Percentiles rank a stretch among this genome's conserved stretches.
Evolutionary conservation across 2,797 vertebrate genomes (phyloP).

Genomic region (Taenioides sp.): DNA sequence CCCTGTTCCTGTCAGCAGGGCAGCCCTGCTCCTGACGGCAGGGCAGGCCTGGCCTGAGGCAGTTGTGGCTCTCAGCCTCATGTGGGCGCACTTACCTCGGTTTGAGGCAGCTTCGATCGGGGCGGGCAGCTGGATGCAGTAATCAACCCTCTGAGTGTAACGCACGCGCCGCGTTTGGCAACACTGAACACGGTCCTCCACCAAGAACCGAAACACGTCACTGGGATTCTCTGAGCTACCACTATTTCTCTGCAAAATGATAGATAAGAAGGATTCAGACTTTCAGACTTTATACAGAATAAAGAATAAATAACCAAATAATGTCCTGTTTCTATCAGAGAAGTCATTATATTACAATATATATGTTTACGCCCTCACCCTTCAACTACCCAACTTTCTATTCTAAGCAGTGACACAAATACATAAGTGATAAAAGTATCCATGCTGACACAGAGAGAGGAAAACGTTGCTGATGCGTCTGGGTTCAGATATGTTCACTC

Average conservation of each 20-base stretch:
- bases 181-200: slow-evolving; percentile 94
- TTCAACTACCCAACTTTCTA: slow-evolving; percentile 52
- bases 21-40: slow-evolving; percentile 7
- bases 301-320: not conserved
- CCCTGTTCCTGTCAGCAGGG: too few relatives aligned
- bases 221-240: slow-evolving; percentile 92
- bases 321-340: not conserved
- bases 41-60: slow-evolving; percentile 16
- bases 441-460: slow-evolving; percentile 27
- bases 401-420: slow-evolving; percentile 72
- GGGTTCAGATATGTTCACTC: slow-evolving; percentile 35
- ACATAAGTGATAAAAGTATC: slow-evolving; percentile 52
- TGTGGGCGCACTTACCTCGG: slow-evolving; percentile 79
- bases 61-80: not conserved
- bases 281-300: not conserved
- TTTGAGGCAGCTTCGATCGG: slow-evolving; percentile 92
- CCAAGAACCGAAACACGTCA: slow-evolving; percentile 92
- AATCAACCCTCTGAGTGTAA: slow-evolving; percentile 92
- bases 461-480: slow-evolving; percentile 57
- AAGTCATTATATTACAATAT: slow-evolving; percentile 12
- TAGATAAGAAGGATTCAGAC: not conserved
- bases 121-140: slow-evolving; percentile 92
- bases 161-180: slow-evolving; percentile 94
- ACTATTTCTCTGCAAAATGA: slow-evolving; percentile 85
- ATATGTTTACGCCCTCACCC: slow-evolving; percentile 24